phyloP scores from a whole-genome alignment of 2,888 invertebrate species.

The Diplazon laetatorius region DNA sequence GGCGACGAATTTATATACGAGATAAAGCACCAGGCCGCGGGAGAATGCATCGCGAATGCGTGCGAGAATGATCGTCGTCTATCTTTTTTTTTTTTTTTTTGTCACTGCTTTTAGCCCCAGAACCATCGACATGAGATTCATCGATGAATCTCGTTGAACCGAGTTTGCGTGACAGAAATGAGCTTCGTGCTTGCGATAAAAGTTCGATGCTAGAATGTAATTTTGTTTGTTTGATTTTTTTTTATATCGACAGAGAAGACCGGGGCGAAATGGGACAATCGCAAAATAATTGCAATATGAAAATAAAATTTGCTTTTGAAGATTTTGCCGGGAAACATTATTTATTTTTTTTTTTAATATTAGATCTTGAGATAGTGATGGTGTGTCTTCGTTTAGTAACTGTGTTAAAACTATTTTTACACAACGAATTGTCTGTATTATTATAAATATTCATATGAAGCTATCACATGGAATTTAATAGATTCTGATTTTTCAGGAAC shows the following conservation, averaged over 20 bases:
- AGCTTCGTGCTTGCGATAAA: conserved; percentile 3
- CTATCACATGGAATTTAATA: too few species aligned
- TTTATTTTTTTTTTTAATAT: background rate
- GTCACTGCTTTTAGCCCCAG: conserved; percentile 22
- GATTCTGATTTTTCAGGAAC: too few species aligned
- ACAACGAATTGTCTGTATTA: too few species aligned
- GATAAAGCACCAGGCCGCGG: conserved; percentile 30
- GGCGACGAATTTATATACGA: conserved; percentile 1
- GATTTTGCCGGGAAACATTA: background rate
- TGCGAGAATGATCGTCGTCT: conserved; percentile 49
- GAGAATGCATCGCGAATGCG: conserved; percentile 52
- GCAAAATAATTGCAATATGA: background rate
- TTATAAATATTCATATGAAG: too few species aligned
- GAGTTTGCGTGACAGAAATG: conserved; percentile 24
- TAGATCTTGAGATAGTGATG: background rate
- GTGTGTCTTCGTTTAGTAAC: too few species aligned
- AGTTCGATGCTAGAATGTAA: background rate
- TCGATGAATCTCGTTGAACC: conserved; percentile 31
- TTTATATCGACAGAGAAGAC: background rate
- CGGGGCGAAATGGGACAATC: background rate
- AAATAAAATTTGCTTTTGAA: background rate
- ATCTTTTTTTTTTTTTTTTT: conserved; percentile 12
- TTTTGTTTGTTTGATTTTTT: too few species aligned
- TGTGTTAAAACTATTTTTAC: too few species aligned
- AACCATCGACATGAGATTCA: conserved; percentile 6